Base-by-base conservation (phyloP, 2,888 invertebrate species). In the Thelaira solivaga region DNA sequence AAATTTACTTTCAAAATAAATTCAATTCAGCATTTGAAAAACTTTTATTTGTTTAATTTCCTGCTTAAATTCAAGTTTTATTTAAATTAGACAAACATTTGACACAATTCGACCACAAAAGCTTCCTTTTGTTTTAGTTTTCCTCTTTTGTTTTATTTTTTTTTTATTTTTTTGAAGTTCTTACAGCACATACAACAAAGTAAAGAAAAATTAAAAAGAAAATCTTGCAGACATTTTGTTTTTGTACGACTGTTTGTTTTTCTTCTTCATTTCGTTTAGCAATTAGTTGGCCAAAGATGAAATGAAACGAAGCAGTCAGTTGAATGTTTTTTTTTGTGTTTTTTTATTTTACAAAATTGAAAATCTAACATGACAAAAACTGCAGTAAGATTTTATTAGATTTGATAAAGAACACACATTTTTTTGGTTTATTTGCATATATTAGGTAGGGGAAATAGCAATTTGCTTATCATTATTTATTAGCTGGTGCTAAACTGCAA, bases 91-190 rank as follows among this genome's bases (percentile, higher is more conserved):
- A 45, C 49, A 51, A 67, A 59, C 59, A 61, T 43, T 74, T 74
- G 74, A 67, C 67, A 61, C 59, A 67, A 51, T 74, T 74, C 61
- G 74, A 67, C 67, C 74, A 74, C 65, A 59, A 73, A 41, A 73
- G 24, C 51, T 65, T 73, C 49, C 49, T 64, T 62, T 61, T 51
- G 41, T 64, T 34, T 65, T 31, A 64, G 13, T 64, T 47, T 64
- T 47, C 62, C 31, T 64, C 47, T 47, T n/a, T n/a, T 55, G 36
- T 2, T 49, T 41, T 11, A 11, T 24, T 39, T 39, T 41, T 13
- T 20, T 31, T 4, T 24, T 7, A 4, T 51, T 13, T 20, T 65
- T 8, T 11, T 22, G 26, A 39, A 39, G 18, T 22, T 22, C 26
- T 20, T 20, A 47, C n/a, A 39, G 8, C 29, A 22, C 2, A 20